Conservation (phyloP, 2,797 vertebrate genomes). For the Sparidentex hasta region DNA sequence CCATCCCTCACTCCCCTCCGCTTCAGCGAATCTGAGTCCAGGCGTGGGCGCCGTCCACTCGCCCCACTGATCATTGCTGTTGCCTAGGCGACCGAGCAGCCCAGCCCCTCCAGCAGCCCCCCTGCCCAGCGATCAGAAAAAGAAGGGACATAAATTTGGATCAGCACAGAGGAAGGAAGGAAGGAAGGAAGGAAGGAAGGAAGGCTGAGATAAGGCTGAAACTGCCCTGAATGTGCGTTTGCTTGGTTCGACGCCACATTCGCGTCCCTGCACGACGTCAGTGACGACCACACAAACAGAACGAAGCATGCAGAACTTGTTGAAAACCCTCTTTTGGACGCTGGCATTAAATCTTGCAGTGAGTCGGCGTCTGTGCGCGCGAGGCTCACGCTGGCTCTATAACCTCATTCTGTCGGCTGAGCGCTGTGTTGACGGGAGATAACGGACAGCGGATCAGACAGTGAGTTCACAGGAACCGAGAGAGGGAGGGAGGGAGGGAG, state of each 20-base stretch:
- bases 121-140: constrained; percentile 55
- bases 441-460: constrained; percentile 65
- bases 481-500: not conserved
- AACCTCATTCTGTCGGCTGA: constrained; percentile 78
- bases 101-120: constrained; percentile 70
- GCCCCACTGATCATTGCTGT: constrained; percentile 77
- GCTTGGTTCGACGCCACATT: not conserved
- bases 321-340: constrained; percentile 12
- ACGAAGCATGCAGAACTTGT: constrained; percentile 1
- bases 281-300: not conserved
- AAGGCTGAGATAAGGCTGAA: constrained; percentile 5
- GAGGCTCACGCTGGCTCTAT: constrained; percentile 51
- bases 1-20: constrained; percentile 51
- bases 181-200: too few species aligned
- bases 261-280: not conserved
- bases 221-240: not conserved
- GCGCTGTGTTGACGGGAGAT: constrained; percentile 47
- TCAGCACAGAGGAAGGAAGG: not conserved
- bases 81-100: constrained; percentile 73
- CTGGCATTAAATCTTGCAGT: constrained; percentile 17
- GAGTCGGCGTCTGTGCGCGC: constrained; percentile 17
- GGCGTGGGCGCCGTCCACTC: constrained; percentile 70
- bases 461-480: constrained; percentile 48
- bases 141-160: constrained; percentile 46
- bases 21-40: constrained; percentile 69